Evolutionary conservation across 2,797 vertebrate genomes (phyloP).

Genomic region (Ibycter americanus): DNA sequence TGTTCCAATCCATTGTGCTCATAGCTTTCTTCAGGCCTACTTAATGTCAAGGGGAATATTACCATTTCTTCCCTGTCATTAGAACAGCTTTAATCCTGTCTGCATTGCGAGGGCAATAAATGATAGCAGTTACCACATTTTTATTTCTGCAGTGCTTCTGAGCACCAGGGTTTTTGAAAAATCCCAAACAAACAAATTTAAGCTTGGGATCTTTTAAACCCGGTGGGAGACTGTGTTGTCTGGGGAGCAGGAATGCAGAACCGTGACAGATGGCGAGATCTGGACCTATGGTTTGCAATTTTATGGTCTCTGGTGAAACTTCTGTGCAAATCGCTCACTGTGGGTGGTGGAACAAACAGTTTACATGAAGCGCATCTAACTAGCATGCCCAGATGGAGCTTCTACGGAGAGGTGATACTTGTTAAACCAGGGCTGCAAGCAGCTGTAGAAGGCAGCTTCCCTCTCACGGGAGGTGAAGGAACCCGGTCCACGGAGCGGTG

Average conservation of each 20-base stretch:
- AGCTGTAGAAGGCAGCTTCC: neutral
- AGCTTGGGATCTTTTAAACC: conserved; percentile 40
- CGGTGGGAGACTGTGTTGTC: conserved; percentile 30
- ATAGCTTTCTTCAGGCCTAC: conserved; percentile 31
- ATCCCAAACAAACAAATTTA: conserved; percentile 47
- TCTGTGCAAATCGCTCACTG: neutral
- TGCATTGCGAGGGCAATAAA: neutral
- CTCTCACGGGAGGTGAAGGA: neutral
- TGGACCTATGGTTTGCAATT: conserved; percentile 55
- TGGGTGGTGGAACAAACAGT: conserved; percentile 56
- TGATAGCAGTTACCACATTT: conserved; percentile 19
- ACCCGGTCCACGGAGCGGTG: accelerated
- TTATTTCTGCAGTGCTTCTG: conserved; percentile 15
- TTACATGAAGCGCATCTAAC: neutral
- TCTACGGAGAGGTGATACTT: neutral
- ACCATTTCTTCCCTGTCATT: conserved; percentile 38
- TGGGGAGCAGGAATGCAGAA: conserved; percentile 23
- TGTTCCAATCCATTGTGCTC: conserved; percentile 14
- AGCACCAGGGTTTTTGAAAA: neutral
- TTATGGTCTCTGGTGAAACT: conserved; percentile 44
- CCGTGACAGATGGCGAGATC: conserved; percentile 47
- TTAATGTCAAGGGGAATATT: conserved; percentile 50
- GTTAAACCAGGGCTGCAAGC: neutral
- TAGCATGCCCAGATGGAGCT: conserved; percentile 17
- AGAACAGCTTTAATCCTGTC: conserved; percentile 48